Conservation (phyloP, 2,113 vertebrate species). For the Scolopax mira region DNA sequence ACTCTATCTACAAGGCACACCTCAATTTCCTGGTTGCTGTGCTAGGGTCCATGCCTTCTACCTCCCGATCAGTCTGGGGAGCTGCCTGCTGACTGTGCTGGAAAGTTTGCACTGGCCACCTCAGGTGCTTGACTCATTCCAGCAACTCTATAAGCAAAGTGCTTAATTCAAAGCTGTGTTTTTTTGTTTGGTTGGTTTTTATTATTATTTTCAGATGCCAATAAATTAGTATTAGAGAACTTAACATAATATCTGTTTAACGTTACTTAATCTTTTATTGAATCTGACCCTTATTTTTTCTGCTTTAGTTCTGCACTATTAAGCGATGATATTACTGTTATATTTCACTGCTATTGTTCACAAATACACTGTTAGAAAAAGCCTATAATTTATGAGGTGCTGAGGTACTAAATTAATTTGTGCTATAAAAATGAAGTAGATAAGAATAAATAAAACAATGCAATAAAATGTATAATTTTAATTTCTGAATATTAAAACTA, state of each 20-base stretch:
- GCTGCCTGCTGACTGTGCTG: background rate
- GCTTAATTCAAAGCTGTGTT: background rate
- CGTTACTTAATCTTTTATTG: background rate
- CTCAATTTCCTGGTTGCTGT: background rate
- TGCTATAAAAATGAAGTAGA: background rate
- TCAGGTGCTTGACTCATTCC: background rate
- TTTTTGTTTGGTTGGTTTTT: background rate
- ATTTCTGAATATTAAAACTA: background rate
- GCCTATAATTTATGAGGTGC: background rate
- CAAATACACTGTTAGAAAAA: background rate
- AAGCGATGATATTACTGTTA: background rate
- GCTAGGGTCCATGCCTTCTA: background rate
- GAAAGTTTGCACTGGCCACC: background rate
- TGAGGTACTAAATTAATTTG: background rate
- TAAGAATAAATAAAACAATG: background rate
- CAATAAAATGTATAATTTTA: background rate
- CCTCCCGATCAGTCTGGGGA: fast-evolving
- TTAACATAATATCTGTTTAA: background rate
- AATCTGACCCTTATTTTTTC: background rate
- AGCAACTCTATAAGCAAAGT: background rate
- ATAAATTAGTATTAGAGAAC: background rate
- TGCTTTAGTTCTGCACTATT: background rate
- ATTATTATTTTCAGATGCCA: background rate
- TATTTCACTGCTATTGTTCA: background rate
- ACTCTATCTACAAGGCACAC: background rate